Evolutionary conservation across 2,888 invertebrate genomes (phyloP), one percentile per base, ranked within the genome.

Genomic region (Tetramorium bicarinatum): DNA sequence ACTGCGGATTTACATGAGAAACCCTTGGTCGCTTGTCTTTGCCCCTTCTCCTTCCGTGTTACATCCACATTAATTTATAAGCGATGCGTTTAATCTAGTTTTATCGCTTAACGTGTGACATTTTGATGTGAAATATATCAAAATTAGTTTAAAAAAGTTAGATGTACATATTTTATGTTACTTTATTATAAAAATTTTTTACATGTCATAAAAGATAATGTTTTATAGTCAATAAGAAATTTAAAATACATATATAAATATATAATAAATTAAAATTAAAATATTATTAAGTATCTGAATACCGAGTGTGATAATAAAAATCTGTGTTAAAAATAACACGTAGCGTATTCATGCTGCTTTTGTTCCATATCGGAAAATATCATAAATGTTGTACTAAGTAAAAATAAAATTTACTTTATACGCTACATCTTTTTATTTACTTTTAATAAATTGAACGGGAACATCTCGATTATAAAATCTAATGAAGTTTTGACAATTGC

Each of bases 1-100:
- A 87, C 59, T 87, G 90, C 74, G 25, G 82, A 74, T 79, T 90
- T 87, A 87, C 38, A 74, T 71, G 41, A 69, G 86, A 90, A 90
- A 90, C 83, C 85, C 25, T 84, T 85, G 54, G 77, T 54, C 72
- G 62, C 4, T 15, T 54, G 25, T 62, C 15, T 47, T 67, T 56
- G 61, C 29, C 49, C 69, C 47, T 25, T 71, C 34, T 49, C 29
- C 47, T 11, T 47, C 44, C n/a, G 66, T 25, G 64, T 38, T n/a
- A 7, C 1, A 25, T 61, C 34, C 74, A 29, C 44, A 62, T 67
- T 76, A 74, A 61, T 71, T 44, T 44, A 25, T 52, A 82, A 81
- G 38, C 80, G 64, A 83, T 79, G 69, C 71, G 15, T 77, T 25
- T 79, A 76, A 85, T 82, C 69, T 71, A 41, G 4, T 62, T 67